Evolutionary conservation across 1,140 invertebrate species (phyloP), one percentile per base, ranked within the genome.

Genomic region (Sitobion miscanthi): DNA sequence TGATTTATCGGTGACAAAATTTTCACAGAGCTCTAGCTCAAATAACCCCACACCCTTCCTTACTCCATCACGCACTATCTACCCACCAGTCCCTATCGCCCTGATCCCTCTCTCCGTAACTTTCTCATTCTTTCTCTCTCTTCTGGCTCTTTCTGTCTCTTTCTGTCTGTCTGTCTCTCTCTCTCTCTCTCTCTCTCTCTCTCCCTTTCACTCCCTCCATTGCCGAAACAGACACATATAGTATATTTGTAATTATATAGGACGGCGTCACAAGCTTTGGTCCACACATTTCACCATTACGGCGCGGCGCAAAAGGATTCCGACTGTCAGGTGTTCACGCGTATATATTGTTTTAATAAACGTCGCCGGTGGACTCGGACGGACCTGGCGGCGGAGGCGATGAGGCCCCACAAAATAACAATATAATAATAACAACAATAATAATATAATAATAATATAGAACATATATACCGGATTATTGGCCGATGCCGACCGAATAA

Each of bases 341-440:
- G 87, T 52, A 23, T 89, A 89, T 91, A 91, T 91, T 91, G 90
- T 91, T 91, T 82, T 82, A 91, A 91, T 91, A 91, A 91, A 91
- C 57, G 90, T 69, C n/a, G 69, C 45, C n/a, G 25, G 4, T 8
- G 62, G n/a, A 21, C 87, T 38, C 30, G 14, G 89, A 47, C 14
- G 11, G n/a, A 14, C 5, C n/a, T 4, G n/a, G n/a, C 30, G n/a
- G n/a, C n/a, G 30, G 1, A n/a, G 62, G 62, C 35, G 35, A 2
- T 14, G 30, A 35, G n/a, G 30, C 14, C n/a, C 30, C 30, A 1
- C 23, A 62, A 38, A 86, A 86, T 85, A 85, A 42, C 35, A 85
- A 85, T 25, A 85, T 23, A 85, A 85, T 45, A 85, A 85, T 85
- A 85, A 83, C 20, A 83, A 17, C 6, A 82, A 38, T 23, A 38